phyloP scores from a whole-genome alignment of 2,888 invertebrate genomes.

The Standfussiana lucernea region DNA sequence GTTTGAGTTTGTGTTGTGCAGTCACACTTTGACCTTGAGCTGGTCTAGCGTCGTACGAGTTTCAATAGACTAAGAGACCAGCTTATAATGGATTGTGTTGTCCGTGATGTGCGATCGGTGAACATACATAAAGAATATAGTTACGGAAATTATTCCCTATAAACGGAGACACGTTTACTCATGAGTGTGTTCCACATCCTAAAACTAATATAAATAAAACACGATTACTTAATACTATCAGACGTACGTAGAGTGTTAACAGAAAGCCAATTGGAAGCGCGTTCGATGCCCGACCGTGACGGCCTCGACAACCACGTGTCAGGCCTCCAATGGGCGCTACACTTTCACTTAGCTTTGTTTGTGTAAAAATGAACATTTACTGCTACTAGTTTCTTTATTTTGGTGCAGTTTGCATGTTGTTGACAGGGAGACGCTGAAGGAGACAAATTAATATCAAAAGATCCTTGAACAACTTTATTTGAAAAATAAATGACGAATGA shows the following conservation, averaged over 20 bases:
- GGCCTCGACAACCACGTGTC: constrained; percentile 48
- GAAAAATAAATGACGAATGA: neutral
- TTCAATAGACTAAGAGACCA: no score
- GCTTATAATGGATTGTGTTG: no score
- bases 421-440: neutral
- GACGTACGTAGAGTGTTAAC: constrained; percentile 48
- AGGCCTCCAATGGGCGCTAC: constrained; percentile 46
- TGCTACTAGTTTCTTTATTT: neutral
- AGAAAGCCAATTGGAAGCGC: constrained; percentile 65
- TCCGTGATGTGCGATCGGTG: no score
- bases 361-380: neutral
- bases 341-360: neutral
- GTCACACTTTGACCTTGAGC: no score
- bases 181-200: constrained; percentile 2
- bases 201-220: constrained; percentile 55
- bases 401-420: neutral
- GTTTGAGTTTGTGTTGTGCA: no score
- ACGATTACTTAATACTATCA: constrained; percentile 56
- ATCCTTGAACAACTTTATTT: neutral
- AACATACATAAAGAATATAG: no score
- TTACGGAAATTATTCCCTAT: neutral
- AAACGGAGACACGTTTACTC: neutral
- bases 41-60: no score
- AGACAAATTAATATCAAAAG: neutral
- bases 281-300: constrained; percentile 59